Evolutionary conservation across 2,888 invertebrate genomes (phyloP), one percentile per base, ranked within the genome.

Genomic region (Pseudolycoriella hygida): DNA sequence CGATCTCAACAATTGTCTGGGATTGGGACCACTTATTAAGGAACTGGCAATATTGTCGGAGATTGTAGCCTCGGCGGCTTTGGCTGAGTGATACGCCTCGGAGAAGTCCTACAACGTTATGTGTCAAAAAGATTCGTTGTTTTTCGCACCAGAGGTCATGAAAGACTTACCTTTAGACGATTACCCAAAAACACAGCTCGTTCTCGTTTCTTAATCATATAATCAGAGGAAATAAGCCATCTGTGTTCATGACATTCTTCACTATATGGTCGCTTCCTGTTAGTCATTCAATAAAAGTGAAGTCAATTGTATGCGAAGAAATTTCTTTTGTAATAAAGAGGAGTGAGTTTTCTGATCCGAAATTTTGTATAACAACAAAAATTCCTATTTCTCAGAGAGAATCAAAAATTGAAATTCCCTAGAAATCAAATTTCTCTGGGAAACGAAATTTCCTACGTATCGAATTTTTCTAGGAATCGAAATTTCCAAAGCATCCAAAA

Each of bases 201-300:
- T 62, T 94, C 92, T 30, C 94, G 73, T 63, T 90, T 87, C 66
- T 83, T 85, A 56, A 89, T 83, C 84, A 94, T 89, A 60, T 81
- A 87, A 62, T 94, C 92, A 32, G 85, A 83, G 38, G 88, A 83
- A 54, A 87, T 73, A 46, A 98, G 73, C 96, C 97, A 97, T 62
- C 93, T 80, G 66, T 96, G 93, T 60, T 94, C 93, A 60, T 88
- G 76, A 57, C 92, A 92, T 65, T 97, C 96, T 62, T 94, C 94
- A 1, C 87, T 81, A 41, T 84, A 77, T 50, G 96, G 92, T 56
- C 97, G 74, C 76, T 96, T 94, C 53, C 89, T 90, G 58, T 45
- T 70, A 67, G 17, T 14, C 12, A 20, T 20, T 31, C 8, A 30
- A 5, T 5, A n/a, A 11, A 10, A 39, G 17, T 39, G 3, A 17